These are phyloP conservation scores for Callimorpha dominula DNA, from an alignment of 2,888 invertebrate species.

Conservation along the genomic window DNA sequence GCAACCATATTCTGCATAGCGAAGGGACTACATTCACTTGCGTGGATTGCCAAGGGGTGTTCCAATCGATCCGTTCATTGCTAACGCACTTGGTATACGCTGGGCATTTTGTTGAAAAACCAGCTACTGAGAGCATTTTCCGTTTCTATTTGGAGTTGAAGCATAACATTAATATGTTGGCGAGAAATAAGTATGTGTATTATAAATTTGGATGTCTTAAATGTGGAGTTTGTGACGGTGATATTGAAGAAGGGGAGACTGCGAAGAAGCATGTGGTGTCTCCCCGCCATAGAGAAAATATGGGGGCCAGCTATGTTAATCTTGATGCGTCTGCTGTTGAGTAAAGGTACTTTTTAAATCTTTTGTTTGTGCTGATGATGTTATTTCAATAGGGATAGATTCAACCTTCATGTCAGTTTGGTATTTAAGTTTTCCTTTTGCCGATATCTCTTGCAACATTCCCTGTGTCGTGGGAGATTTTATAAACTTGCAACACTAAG, in stretches of 20 bases:
- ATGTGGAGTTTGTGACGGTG: constrained; percentile 78
- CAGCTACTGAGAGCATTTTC: constrained; percentile 74
- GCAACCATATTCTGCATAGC: constrained; percentile 73
- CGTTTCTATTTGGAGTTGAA: constrained; percentile 81
- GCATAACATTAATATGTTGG: constrained; percentile 79
- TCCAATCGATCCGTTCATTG: constrained; percentile 75
- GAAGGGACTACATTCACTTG: constrained; percentile 76
- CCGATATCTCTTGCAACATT: no score
- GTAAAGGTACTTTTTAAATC: constrained; percentile 61
- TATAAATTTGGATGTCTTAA: constrained; percentile 76
- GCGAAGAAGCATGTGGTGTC: constrained; percentile 81
- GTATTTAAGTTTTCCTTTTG: no score
- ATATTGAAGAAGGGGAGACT: constrained; percentile 74
- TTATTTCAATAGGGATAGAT: no score
- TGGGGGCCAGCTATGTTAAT: constrained; percentile 82
- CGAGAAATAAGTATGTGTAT: constrained; percentile 77
- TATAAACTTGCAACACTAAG: no score
- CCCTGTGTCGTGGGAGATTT: no score
- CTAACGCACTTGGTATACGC: constrained; percentile 77
- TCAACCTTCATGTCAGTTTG: no score
- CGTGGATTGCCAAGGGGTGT: constrained; percentile 67
- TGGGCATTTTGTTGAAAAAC: constrained; percentile 71
- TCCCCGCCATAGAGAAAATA: constrained; percentile 75
- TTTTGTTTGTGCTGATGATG: not conserved
- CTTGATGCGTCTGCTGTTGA: constrained; percentile 73